phyloP scores from a whole-genome alignment of 2,113 vertebrate genomes.

The Pyrgilauda ruficollis region DNA sequence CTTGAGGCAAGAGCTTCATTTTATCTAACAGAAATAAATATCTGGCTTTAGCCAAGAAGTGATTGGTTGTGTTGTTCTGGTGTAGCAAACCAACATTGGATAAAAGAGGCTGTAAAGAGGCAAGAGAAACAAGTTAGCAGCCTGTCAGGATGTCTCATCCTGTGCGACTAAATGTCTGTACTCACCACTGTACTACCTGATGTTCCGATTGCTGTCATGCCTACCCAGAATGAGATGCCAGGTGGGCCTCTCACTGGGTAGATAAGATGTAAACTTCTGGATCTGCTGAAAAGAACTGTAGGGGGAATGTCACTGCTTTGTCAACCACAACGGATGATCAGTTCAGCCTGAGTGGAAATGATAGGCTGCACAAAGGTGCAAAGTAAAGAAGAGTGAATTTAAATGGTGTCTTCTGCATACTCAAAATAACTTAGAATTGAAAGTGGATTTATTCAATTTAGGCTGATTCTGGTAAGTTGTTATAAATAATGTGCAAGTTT shows the following conservation, averaged over 20 bases:
- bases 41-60: not conserved
- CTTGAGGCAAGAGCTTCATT: not conserved
- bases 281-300: not conserved
- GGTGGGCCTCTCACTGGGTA: not conserved
- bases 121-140: not conserved
- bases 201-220: not conserved
- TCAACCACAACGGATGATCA: not conserved
- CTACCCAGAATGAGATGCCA: not conserved
- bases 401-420: not conserved
- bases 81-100: not conserved
- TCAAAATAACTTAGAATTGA: not conserved
- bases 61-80: not conserved
- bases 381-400: not conserved
- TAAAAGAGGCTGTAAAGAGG: not conserved
- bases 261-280: not conserved
- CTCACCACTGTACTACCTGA: fast-evolving
- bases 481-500: not conserved
- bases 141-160: not conserved
- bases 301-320: not conserved
- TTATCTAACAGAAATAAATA: not conserved
- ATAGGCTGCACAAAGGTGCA: not conserved
- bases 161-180: not conserved
- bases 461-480: not conserved
- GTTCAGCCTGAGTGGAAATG: not conserved
- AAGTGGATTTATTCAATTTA: not conserved